Evolutionary conservation across 2,888 invertebrate genomes (phyloP).

Genomic region (Andrena dorsata): DNA sequence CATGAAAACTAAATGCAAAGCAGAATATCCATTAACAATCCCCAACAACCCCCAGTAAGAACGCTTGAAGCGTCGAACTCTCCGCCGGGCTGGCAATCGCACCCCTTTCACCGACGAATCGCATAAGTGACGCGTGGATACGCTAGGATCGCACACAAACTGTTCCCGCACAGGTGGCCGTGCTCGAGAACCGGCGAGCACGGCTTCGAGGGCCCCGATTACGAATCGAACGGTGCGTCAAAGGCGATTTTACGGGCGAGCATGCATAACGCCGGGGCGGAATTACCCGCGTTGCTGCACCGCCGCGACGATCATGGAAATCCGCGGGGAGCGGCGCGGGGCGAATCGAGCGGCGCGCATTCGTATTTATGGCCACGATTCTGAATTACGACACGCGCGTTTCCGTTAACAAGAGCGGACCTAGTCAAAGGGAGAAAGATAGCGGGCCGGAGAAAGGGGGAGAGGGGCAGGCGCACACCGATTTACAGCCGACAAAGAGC

Average conservation of each 20-base stretch:
- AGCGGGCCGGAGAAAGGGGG: slow-evolving; percentile 6
- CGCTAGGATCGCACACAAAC: too few relatives aligned
- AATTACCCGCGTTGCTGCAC: slow-evolving; percentile 23
- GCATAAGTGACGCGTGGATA: too few relatives aligned
- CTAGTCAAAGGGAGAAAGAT: slow-evolving; percentile 18
- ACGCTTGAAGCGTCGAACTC: too few relatives aligned
- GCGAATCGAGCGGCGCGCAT: slow-evolving; percentile 25
- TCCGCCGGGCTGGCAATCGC: too few relatives aligned
- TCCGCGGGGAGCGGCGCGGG: background rate
- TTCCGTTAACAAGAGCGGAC: slow-evolving; percentile 66
- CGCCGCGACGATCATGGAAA: slow-evolving; percentile 9
- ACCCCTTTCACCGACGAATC: too few relatives aligned
- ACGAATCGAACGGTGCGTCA: slow-evolving; percentile 15
- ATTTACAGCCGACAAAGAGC: slow-evolving; percentile 68
- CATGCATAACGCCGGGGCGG: slow-evolving; percentile 7
- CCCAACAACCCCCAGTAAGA: too few relatives aligned
- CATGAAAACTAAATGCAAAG: too few relatives aligned
- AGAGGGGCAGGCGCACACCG: slow-evolving; percentile 13
- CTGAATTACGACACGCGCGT: slow-evolving; percentile 66
- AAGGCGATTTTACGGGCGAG: slow-evolving; percentile 38
- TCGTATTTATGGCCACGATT: slow-evolving; percentile 64
- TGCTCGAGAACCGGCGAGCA: background rate
- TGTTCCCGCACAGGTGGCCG: too few relatives aligned
- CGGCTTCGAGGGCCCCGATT: slow-evolving; percentile 1
- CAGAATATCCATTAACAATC: too few relatives aligned